Percentiles rank a stretch among this genome's conserved stretches.
Evolutionary conservation across 2,797 vertebrate genomes (phyloP).

Genomic region (Coranthus polyacanthus): DNA sequence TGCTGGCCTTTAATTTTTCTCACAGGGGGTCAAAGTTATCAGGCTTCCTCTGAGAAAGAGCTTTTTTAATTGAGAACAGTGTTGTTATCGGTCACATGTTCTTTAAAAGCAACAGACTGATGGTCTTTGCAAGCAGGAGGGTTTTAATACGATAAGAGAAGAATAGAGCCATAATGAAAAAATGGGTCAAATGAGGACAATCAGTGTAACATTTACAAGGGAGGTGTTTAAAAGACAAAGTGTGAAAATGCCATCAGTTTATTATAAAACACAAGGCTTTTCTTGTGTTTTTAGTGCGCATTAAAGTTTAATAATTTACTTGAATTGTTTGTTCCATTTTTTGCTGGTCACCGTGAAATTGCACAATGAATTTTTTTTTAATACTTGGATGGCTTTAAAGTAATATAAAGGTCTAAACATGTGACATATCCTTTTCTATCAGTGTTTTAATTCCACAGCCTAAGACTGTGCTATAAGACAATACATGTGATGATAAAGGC

Average conservation of each 20-base stretch:
- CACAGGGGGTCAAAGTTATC: slow-evolving; percentile 57
- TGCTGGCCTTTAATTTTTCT: slow-evolving; percentile 57
- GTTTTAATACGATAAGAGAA: slow-evolving; percentile 51
- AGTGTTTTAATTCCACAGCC: no score
- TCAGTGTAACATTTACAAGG: slow-evolving; percentile 56
- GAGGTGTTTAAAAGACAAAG: slow-evolving; percentile 8
- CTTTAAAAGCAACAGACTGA: slow-evolving; percentile 43
- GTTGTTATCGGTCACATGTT: slow-evolving; percentile 51
- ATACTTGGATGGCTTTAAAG: no score
- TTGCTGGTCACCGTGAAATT: slow-evolving; percentile 3
- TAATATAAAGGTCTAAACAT: no score
- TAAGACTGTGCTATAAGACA: no score
- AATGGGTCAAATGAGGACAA: slow-evolving; percentile 35
- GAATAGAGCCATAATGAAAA: slow-evolving; percentile 46
- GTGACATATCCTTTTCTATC: no score
- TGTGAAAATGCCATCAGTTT: slow-evolving; percentile 57
- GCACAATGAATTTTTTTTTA: neutral
- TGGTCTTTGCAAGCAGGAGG: slow-evolving; percentile 34
- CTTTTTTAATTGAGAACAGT: slow-evolving; percentile 44
- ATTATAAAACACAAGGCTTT: slow-evolving; percentile 32
- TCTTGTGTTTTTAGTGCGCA: slow-evolving; percentile 28
- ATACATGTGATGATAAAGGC: no score
- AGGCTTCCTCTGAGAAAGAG: slow-evolving; percentile 35
- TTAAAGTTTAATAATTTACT: slow-evolving; percentile 22
- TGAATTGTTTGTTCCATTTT: slow-evolving; percentile 8